Evolutionary conservation across 2,113 vertebrate genomes (phyloP), one percentile per base, ranked within the genome.

Genomic region (Varanus salvator): DNA sequence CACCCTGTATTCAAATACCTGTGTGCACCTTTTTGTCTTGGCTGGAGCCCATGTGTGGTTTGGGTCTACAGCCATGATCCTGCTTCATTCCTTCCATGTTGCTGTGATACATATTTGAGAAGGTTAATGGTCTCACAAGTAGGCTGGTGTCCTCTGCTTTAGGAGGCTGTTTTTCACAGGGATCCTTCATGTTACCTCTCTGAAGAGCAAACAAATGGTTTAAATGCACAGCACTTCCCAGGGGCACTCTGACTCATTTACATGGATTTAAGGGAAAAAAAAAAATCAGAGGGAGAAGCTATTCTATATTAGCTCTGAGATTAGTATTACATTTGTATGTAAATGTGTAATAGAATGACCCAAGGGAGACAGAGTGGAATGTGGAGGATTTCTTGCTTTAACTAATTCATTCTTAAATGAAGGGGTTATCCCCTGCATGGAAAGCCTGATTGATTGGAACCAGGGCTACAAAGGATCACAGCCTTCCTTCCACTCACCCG

Each of bases 81-180:
- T 1, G 48, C 25, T 77, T 5, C 3, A n/a, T 76, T 84, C 84
- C 1, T 12, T 84, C 50, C 66, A 15, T 71, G 1, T 8, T 64
- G 2, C 31, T 52, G 31, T 72, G 1, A 57, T 23, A 19, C 0
- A 0, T 1, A 80, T 23, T 0, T 25, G 12, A 87, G 91, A 68
- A 90, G 23, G 48, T 57, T 69, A 44, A 38, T 8, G 50, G 1
- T 0, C 0, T 0, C 17, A 1, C 66, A 52, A 44, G 54, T n/a
- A 3, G 84, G 19, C n/a, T 80, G 78, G 66, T 5, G 66, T n/a
- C 60, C n/a, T 2, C 0, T 4, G 34, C 83, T 93, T 89, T 25
- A 71, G 27, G 29, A 87, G 15, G 57, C 0, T 0, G 5, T 6
- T 21, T 76, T 14, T 31, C 17, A n/a, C 52, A 23, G 38, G 9